These are phyloP conservation scores for Dione vanillae DNA, from an alignment of 2,888 invertebrate species.

Conservation along the genomic window DNA sequence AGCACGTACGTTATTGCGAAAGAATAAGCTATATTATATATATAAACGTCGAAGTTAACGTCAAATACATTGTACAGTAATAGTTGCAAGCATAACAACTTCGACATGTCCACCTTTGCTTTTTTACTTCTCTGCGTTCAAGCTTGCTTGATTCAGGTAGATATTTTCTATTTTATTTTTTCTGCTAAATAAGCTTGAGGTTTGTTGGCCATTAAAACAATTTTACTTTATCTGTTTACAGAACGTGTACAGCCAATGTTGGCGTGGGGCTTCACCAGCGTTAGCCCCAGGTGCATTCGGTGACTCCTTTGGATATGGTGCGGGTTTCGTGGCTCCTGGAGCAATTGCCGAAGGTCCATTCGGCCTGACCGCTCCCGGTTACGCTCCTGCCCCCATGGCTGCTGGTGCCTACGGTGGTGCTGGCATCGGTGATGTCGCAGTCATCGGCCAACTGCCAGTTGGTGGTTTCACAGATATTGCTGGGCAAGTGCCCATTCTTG, in stretches of 20 bases:
- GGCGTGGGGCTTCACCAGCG: neutral
- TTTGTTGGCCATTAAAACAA: neutral
- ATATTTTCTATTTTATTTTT: neutral
- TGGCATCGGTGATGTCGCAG: slow-evolving; percentile 55
- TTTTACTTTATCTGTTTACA: neutral
- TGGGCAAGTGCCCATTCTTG: slow-evolving; percentile 53
- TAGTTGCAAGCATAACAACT: slow-evolving; percentile 13
- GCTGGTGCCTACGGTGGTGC: slow-evolving; percentile 50
- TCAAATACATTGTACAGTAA: slow-evolving; percentile 4
- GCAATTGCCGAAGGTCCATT: neutral
- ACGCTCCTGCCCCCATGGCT: neutral
- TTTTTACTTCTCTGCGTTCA: slow-evolving; percentile 55
- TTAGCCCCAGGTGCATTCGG: neutral
- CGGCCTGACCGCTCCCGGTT: slow-evolving; percentile 6
- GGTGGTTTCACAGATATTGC: slow-evolving; percentile 52
- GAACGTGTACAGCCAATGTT: slow-evolving; percentile 19
- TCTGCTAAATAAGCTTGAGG: neutral
- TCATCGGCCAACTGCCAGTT: slow-evolving; percentile 57
- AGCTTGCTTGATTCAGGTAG: slow-evolving; percentile 57
- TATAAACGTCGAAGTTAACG: slow-evolving; percentile 4
- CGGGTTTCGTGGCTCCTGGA: neutral
- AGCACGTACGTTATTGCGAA: slow-evolving; percentile 4
- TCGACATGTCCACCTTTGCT: slow-evolving; percentile 54
- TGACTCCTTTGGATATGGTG: slow-evolving; percentile 1
- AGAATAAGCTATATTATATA: slow-evolving; percentile 3